These are phyloP conservation scores for Pocota personata DNA, from an alignment of 2,888 invertebrate species.

Conservation along the genomic window DNA sequence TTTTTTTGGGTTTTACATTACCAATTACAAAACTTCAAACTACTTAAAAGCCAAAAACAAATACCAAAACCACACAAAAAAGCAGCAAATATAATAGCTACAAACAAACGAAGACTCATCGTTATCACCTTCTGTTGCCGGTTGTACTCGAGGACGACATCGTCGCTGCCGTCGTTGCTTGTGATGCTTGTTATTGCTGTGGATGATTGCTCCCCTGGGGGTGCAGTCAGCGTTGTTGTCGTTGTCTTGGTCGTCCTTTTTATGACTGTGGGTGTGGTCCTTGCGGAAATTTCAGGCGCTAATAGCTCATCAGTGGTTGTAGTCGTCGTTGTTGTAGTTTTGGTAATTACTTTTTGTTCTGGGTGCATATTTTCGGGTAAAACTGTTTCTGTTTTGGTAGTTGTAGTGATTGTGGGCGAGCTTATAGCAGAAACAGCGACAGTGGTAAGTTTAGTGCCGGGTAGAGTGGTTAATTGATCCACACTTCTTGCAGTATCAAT, in stretches of 20 bases:
- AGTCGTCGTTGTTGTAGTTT: constrained; percentile 72
- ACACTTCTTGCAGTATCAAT: constrained; percentile 73
- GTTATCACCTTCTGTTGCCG: constrained; percentile 82
- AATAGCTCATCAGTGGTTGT: constrained; percentile 76
- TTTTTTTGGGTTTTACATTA: constrained; percentile 21
- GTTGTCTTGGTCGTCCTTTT: constrained; percentile 54
- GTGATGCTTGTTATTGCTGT: constrained; percentile 73
- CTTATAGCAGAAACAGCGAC: constrained; percentile 76
- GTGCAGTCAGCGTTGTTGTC: constrained; percentile 47
- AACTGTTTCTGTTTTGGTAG: constrained; percentile 73
- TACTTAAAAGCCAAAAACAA: constrained; percentile 82
- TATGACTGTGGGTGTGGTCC: constrained; percentile 22
- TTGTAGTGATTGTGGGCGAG: constrained; percentile 75
- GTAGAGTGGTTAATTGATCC: constrained; percentile 80
- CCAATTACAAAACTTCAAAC: constrained; percentile 77
- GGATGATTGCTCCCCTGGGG: constrained; percentile 36
- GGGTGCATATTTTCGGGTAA: constrained; percentile 52
- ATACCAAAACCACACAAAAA: constrained; percentile 82
- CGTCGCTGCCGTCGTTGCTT: constrained; percentile 74
- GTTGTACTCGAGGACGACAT: constrained; percentile 74
- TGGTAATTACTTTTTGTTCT: constrained; percentile 47
- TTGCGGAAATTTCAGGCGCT: constrained; percentile 62
- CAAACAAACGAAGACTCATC: constrained; percentile 81
- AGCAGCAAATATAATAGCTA: constrained; percentile 81
- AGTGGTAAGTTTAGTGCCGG: constrained; percentile 79